Base-by-base conservation (phyloP, 1,140 invertebrate species). In the Panagrolaimus sp. region DNA sequence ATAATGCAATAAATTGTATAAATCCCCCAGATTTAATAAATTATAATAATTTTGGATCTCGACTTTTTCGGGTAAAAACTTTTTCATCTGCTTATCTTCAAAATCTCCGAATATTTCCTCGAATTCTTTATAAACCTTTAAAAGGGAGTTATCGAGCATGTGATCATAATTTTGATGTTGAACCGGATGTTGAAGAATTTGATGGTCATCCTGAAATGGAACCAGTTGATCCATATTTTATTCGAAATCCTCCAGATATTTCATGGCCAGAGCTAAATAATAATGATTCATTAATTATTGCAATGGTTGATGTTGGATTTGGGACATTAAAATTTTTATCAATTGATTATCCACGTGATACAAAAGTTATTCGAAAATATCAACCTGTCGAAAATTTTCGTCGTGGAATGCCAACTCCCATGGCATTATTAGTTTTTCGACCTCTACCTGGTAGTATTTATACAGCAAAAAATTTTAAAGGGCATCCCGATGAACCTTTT, bases 321-420 rank as follows among this genome's bases (percentile, higher is more conserved):
- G 81, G 81, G 28, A 64, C 48, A 7, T 65, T 81, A 12, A 74
- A 81, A 21, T 83, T 67, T 63, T 64, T 83, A 55, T 72, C 73
- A 3, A 69, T 74, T 24, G 76, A 83, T 65, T 81, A 77, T 69
- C 79, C 79, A 4, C 58, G 71, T n/a, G 64, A 73, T 26, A 76
- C 79, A 43, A 70, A 68, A 52, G 78, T 80, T 62, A 55, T 76
- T 28, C 63, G 69, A 17, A 68, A 72, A 1, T 81, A 77, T 72
- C 68, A 73, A 26, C 63, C 74, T 15, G 44, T 81, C 0, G 80
- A 83, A 15, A 81, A 83, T 47, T 81, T 83, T 65, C 76, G 79
- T 0, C 67, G 63, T 0, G 45, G 46, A 14, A 76, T 73, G 17
- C 79, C 79, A n/a, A 83, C 76, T 68, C 79, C 79, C 1, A 15